Evolutionary conservation across 2,797 vertebrate species (phyloP), one percentile per base, ranked within the genome.

Genomic region (Phylloscopus collybita): DNA sequence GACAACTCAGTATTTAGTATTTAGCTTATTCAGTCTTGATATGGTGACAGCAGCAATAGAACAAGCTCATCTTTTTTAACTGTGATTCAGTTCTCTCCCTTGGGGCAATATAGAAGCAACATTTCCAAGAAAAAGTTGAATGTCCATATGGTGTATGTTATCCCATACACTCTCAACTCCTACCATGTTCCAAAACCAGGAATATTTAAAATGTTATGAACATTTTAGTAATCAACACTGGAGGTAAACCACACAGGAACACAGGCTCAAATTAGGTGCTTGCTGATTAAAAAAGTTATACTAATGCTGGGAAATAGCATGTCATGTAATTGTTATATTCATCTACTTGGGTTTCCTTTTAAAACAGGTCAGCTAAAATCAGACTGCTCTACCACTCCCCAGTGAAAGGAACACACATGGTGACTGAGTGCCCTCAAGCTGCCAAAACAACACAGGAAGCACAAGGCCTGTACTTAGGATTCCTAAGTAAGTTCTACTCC

Each of bases 381-480:
- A 80, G 60, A 60, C 44, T 65, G 51, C 49, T 94, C 49, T 34
- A 91, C 17, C 4, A 6, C 29, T 83, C 53, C 73, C 49, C 70
- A 73, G 0, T 61, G 56, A 79, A 93, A 61, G 56, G 51, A 45
- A 81, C 70, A 88, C 66, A 72, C n/a, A 38, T 36, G 78, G 69
- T 3, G 6, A 91, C 73, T 32, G 69, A 83, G 64, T 84, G 62
- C 76, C 57, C 74, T 79, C 75, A 61, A 1, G 3, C 80, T 71
- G 83, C 78, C 88, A 80, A 76, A 92, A 78, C 25, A 93, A 87
- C 67, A 76, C 74, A 82, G 74, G 80, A 84, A 93, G 90, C 57
- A 76, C 3, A 0, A 84, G 34, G 54, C 42, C 45, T 79, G 69
- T 16, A n/a, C 56, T 92, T 38, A 22, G 34, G 70, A 88, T 67